Evolutionary conservation across 2,888 invertebrate species (phyloP), one percentile per base, ranked within the genome.

Genomic region (Synanthedon tipuliformis): DNA sequence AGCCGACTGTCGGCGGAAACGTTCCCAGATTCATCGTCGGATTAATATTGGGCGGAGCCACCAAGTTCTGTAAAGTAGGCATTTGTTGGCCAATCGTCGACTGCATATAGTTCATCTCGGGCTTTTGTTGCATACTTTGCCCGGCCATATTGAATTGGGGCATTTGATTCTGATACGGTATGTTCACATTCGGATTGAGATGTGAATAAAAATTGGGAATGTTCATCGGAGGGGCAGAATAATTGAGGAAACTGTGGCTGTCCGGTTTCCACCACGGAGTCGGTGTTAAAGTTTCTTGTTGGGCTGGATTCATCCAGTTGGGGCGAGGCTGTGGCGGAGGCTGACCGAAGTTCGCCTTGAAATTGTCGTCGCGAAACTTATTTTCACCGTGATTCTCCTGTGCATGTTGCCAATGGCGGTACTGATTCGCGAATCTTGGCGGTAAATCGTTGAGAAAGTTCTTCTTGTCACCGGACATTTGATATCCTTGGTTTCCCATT

Each of bases 351-450:
- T 59, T 61, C 1, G 64, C 60, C 23, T 75, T 74, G 53, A 75
- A 72, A 45, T 56, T 73, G 16, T 84, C 83, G 15, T 85, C 84
- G 41, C 80, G 64, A 57, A 84, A 85, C 57, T 85, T 79, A 59
- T 86, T 85, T 7, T 84, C 85, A 52, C 64, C 69, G 41, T 71
- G 82, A 48, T 61, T 76, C 1, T 85, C 85, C 48, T 80, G 84
- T 1, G 78, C 74, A 51, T 56, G 71, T 54, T 83, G 84, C 85
- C 85, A 85, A 65, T 85, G 78, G 8, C 81, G 73, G 62, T 81
- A 83, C 54, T 87, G 87, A 61, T 86, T 86, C 1, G 86, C 87
- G 62, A 87, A 87, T 1, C 87, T 68, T 3, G 87, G 87, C 0
- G 87, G 87, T 7, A 87, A 58, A 51, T 87, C 87, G 60, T 77